These are phyloP conservation scores for Zoroaster sp. DNA, from an alignment of 53 echinoderm and acorn worm species.

Conservation along the genomic window DNA sequence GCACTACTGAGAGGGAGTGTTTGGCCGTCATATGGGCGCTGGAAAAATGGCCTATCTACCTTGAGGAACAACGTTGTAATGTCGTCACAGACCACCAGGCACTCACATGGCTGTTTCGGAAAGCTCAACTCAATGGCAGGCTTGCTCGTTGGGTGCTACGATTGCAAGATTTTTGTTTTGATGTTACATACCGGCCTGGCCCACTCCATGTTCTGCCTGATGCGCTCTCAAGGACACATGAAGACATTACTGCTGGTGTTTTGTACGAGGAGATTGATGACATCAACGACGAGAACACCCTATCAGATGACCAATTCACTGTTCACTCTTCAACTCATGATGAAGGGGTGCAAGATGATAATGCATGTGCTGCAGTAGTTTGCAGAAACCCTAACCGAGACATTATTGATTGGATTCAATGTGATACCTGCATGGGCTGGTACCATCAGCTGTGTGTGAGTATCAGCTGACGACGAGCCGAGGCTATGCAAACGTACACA, in stretches of 20 bases:
- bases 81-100: conserved; percentile 62
- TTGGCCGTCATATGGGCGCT: conserved; percentile 32
- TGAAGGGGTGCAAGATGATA: neutral
- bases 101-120: conserved; percentile 52
- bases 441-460: conserved; percentile 38
- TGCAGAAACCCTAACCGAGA: conserved; percentile 45
- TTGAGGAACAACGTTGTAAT: neutral
- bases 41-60: conserved; percentile 56
- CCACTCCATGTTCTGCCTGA: conserved; percentile 44
- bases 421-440: conserved; percentile 38
- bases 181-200: conserved; percentile 54
- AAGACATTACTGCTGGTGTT: conserved; percentile 4
- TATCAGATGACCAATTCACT: too few relatives aligned
- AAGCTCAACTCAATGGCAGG: conserved; percentile 37
- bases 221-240: neutral
- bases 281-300: too few relatives aligned
- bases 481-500: neutral
- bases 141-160: conserved; percentile 53
- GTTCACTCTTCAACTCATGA: too few relatives aligned
- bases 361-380: conserved; percentile 16
- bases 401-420: conserved; percentile 44
- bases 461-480: neutral
- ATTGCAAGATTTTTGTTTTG: conserved; percentile 55
- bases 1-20: conserved; percentile 55
- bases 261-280: neutral